A percentile compares a stretch with the other conserved stretches of the same genome.
phyloP scores from a whole-genome alignment of 1,140 invertebrate genomes.

The Scaptomyza hsui region DNA sequence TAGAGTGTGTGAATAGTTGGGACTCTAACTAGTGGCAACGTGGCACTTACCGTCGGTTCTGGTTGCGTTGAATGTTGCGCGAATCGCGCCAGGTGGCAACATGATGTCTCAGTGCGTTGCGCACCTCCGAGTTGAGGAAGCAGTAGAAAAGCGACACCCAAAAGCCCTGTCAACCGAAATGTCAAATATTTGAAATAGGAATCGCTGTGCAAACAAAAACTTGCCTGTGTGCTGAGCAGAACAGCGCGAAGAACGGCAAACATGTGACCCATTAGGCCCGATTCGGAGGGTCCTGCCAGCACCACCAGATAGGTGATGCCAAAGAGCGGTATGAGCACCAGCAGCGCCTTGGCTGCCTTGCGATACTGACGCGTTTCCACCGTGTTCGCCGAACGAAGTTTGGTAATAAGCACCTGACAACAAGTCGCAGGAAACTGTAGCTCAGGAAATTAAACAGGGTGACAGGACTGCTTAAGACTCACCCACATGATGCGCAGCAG shows the following conservation, averaged over 20 bases:
- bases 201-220: conserved; percentile 18
- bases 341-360: conserved; percentile 94
- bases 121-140: conserved; percentile 96
- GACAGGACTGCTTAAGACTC: conserved; percentile 82
- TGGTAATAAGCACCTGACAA: conserved; percentile 93
- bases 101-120: conserved; percentile 92
- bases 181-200: conserved; percentile 20
- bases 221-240: conserved; percentile 90
- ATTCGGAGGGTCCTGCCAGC: conserved; percentile 89
- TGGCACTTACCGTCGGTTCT: conserved; percentile 79
- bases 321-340: conserved; percentile 94
- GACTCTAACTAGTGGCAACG: conserved; percentile 25
- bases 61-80: conserved; percentile 86
- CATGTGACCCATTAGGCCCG: conserved; percentile 86
- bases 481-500: conserved; percentile 96
- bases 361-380: conserved; percentile 94
- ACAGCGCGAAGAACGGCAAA: conserved; percentile 89
- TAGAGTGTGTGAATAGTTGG: conserved; percentile 7
- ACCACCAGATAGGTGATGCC: conserved; percentile 94
- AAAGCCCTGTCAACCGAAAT: conserved; percentile 86
- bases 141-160: conserved; percentile 95
- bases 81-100: conserved; percentile 91
- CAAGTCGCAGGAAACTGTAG: neutral
- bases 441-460: neutral
- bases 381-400: conserved; percentile 93